Evolutionary conservation across 2,888 invertebrate genomes (phyloP), one percentile per base, ranked within the genome.

Genomic region (Xylocampa areola): DNA sequence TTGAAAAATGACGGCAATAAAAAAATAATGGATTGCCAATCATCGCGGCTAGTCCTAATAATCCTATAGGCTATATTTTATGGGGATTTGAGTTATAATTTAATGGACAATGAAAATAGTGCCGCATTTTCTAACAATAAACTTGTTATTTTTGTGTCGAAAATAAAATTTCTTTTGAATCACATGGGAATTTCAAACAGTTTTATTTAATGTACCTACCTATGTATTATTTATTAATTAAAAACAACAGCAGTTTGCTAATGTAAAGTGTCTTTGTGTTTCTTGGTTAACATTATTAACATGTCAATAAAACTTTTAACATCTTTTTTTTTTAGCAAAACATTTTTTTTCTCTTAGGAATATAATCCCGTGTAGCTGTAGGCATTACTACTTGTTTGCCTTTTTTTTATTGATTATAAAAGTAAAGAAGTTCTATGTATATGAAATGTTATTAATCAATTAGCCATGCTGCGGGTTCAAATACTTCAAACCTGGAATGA

Each of bases 11-110:
- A 37, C 17, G 27, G 32, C 47, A 19, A 50, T 62, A 62, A 66
- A 68, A 55, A 66, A 62, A 62, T 66, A 66, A 66, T 66, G 63
- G 57, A 68, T 66, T 43, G 50, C 68, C 68, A 62, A 66, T 66
- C 65, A 68, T 68, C 43, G 45, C 62, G 37, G 43, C 47, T 66
- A 55, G 45, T 16, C 30, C 45, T 65, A 55, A 66, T 66, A 62
- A 50, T 68, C 47, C 51, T 47, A 14, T 35, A 47, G 36, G 35
- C 35, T 40, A 43, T 64, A 39, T 62, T 66, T 66, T 66, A 66
- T 65, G 39, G 32, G 39, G 10, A 32, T 37, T 48, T 60, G 48
- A 33, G 27, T 33, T 41, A 55, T 23, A 48, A 67, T 44, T 13
- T 51, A 40, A 23, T 37, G 11, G 40, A 48, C 33, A 40, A 25